Evolutionary conservation across 92 coral and sea anemone genomes (phyloP), one percentile per base, ranked within the genome.

Genomic region (Montipora capitata): DNA sequence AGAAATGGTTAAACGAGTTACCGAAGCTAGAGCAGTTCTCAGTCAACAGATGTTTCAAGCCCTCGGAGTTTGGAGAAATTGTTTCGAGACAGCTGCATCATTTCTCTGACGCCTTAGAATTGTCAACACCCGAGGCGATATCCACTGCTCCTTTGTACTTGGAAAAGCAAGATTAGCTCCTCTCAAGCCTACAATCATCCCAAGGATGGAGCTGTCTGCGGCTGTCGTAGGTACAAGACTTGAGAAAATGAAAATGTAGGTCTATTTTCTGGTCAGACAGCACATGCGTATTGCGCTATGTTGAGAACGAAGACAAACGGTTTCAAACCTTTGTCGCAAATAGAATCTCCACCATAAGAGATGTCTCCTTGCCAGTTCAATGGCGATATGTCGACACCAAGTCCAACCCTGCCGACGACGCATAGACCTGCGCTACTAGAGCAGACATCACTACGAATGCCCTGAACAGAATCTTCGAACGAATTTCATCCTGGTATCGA

Each of bases 191-290:
- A 7, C 41, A 49, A 80, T 80, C 2, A 80, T 80, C 42, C 85
- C 85, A 7, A 72, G 92, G 39, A 65, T 81, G 15, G 92, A 82
- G 68, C 82, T 88, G 56, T 81, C 82, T 3, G 92, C 92, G 54
- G 92, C 92, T 15, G 92, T 82, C 44, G 74, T 88, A 42, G 61
- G 74, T 15, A 74, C 88, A 4, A 72, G 89, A 43, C 65, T 88
- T 9, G 70, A 88, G 40, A 73, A 71, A 38, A 88, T 81, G 91
- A 48, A n/a, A n/a, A n/a, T 38, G 63, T 43, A 40, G 70, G 64
- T 81, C 88, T 20, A 64, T 12, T 17, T 82, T 83, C 74, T 88
- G 88, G 92, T 82, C 88, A 35, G 92, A 88, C 75, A 88, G 88
- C 51, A 74, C 88, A 2, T 88, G 89, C 40, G 88, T 88, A 12